A percentile compares a stretch with the other conserved stretches of the same genome.
Conservation (phyloP, 2,113 vertebrate species). For the Austrofundulus limnaeus region DNA sequence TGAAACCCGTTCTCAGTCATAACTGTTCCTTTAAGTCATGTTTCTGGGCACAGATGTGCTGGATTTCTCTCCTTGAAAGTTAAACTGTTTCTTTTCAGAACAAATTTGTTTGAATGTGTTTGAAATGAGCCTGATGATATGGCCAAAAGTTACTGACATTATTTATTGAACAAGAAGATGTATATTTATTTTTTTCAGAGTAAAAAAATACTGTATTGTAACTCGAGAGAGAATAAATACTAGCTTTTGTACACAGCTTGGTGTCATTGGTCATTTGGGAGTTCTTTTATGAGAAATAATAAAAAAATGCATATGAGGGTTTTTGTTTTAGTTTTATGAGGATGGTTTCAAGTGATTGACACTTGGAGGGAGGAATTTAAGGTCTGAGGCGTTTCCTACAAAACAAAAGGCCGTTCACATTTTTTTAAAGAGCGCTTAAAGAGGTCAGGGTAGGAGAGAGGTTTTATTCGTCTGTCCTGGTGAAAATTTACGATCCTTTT, state of each 20-base stretch:
- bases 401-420: conserved; percentile 69
- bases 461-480: conserved; percentile 79
- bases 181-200: conserved; percentile 79
- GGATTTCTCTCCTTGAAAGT: neutral
- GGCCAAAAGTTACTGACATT: conserved; percentile 61
- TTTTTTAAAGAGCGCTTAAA: conserved; percentile 46
- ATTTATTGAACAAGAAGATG: conserved; percentile 81
- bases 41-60: neutral
- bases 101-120: conserved; percentile 37
- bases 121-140: conserved; percentile 50
- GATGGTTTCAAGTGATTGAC: conserved; percentile 68
- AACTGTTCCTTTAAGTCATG: too few relatives aligned
- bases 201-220: conserved; percentile 69
- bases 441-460: conserved; percentile 60
- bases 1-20: too few relatives aligned
- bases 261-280: conserved; percentile 70
- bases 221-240: conserved; percentile 72
- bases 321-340: conserved; percentile 68
- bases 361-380: conserved; percentile 58
- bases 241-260: conserved; percentile 66
- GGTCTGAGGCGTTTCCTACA: conserved; percentile 48
- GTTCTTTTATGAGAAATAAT: conserved; percentile 31
- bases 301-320: conserved; percentile 55
- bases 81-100: conserved; percentile 25
- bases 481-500: conserved; percentile 78